phyloP scores from a whole-genome alignment of 1,140 invertebrate species.

The Drosophila murphyi region DNA sequence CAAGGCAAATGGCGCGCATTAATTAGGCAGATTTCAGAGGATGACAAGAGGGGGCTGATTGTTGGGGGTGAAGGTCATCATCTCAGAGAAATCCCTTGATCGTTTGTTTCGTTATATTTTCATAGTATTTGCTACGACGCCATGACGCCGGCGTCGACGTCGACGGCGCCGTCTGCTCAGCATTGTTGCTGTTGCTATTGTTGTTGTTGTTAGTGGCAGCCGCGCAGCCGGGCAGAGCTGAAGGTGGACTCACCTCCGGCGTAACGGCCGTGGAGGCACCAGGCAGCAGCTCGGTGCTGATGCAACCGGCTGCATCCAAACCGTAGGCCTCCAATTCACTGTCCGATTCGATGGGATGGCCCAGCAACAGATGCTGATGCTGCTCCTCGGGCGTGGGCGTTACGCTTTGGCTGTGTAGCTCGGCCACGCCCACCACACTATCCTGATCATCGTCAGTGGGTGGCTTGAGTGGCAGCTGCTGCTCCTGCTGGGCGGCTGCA shows the following conservation, averaged over 20 bases:
- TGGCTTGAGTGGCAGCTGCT: neutral
- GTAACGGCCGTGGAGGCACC: conserved; percentile 60
- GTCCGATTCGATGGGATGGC: conserved; percentile 73
- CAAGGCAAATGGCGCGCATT: conserved; percentile 67
- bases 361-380: conserved; percentile 30
- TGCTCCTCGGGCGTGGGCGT: conserved; percentile 76
- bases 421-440: conserved; percentile 67
- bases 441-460: conserved; percentile 62
- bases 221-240: conserved; percentile 12
- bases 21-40: conserved; percentile 59
- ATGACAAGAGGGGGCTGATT: neutral
- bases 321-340: conserved; percentile 72
- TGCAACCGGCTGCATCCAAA: conserved; percentile 34
- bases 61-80: conserved; percentile 10
- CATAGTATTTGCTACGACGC: conserved; percentile 84
- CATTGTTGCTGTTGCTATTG: conserved; percentile 42
- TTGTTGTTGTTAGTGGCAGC: conserved; percentile 51
- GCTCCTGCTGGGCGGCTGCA: conserved; percentile 31
- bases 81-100: conserved; percentile 85
- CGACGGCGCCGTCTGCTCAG: conserved; percentile 13
- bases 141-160: conserved; percentile 51
- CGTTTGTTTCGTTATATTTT: conserved; percentile 85
- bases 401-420: conserved; percentile 75
- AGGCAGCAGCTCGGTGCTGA: conserved; percentile 57
- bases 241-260: conserved; percentile 78